Evolutionary conservation across 2,797 vertebrate species (phyloP), one percentile per base, ranked within the genome.

Genomic region (Neosalanx taihuensis): DNA sequence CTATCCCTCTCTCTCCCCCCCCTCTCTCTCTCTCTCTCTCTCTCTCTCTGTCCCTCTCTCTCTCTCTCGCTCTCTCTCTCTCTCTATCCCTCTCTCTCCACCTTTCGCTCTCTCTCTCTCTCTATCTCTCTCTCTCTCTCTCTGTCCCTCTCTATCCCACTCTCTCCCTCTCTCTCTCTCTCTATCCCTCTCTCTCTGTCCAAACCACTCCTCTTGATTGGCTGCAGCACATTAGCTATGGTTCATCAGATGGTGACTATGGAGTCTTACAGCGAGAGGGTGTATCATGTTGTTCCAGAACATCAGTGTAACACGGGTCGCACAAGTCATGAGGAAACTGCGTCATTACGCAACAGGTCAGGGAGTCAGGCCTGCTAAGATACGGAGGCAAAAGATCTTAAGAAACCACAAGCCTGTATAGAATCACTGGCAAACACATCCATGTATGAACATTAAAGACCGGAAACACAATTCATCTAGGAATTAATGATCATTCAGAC

Each of bases 151-250:
- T 26, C 23, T 26, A 1, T 1, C 23, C 1, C 23, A 1, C 23
- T 1, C 23, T 26, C 23, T 26, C 23, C 23, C 23, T 26, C 23
- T 26, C 23, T 26, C 23, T 26, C 23, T 26, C 23, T 26, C 23
- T 26, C 26, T n/a, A n/a, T n/a, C n/a, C n/a, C 23, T 26, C 23
- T 71, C 71, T 15, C 9, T 61, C 23, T 33, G 3, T 26, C 23
- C 57, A 69, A 77, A 71, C n/a, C 17, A 10, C 23, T 62, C 20
- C 3, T 26, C 56, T 64, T 79, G 64, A 77, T 78, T 83, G 73
- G 56, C 30, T 51, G 9, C 13, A 68, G n/a, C 29, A 68, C 29
- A 58, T 58, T 57, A 58, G 51, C 53, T 68, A 5, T 58, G 53
- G 67, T 57, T 68, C 30, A 4, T 58, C 53, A 35, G 51, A n/a